Evolutionary conservation across 2,888 invertebrate genomes (phyloP).

Genomic region (Platerodrilus igneus): DNA sequence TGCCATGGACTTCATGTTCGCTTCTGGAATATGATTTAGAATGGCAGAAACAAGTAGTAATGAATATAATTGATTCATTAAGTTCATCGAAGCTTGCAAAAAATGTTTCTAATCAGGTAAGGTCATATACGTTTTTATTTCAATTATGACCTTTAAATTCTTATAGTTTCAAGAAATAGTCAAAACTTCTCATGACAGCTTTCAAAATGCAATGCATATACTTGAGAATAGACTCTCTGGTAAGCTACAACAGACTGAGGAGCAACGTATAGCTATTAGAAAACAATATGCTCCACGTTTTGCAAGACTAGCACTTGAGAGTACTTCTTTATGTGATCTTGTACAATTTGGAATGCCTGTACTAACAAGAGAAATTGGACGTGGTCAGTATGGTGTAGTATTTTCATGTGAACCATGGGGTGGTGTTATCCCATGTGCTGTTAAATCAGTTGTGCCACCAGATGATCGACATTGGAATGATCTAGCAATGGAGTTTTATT

Average conservation of each 20-base stretch:
- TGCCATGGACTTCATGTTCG: constrained; percentile 55
- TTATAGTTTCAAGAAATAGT: constrained; percentile 70
- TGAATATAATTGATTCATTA: constrained; percentile 65
- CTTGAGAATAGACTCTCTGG: constrained; percentile 67
- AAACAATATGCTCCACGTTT: constrained; percentile 77
- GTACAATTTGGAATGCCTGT: constrained; percentile 69
- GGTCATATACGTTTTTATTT: constrained; percentile 11
- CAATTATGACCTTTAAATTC: constrained; percentile 48
- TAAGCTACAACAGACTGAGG: constrained; percentile 74
- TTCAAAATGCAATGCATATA: constrained; percentile 66
- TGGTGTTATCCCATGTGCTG: constrained; percentile 69
- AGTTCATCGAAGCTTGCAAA: constrained; percentile 66
- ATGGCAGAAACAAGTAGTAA: constrained; percentile 69
- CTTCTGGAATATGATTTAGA: constrained; percentile 46
- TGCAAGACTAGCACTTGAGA: constrained; percentile 76
- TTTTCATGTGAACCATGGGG: constrained; percentile 76
- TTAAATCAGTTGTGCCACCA: constrained; percentile 83
- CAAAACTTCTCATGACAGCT: constrained; percentile 71
- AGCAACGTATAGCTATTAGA: constrained; percentile 68
- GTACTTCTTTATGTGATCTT: constrained; percentile 75
- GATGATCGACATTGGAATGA: constrained; percentile 88
- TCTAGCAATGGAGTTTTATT: constrained; percentile 86
- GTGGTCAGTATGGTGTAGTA: constrained; percentile 88
- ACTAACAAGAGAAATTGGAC: constrained; percentile 62
- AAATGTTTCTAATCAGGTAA: constrained; percentile 60